Evolutionary conservation across 2,797 vertebrate genomes (phyloP).

Genomic region (Sebastes iracundus): DNA sequence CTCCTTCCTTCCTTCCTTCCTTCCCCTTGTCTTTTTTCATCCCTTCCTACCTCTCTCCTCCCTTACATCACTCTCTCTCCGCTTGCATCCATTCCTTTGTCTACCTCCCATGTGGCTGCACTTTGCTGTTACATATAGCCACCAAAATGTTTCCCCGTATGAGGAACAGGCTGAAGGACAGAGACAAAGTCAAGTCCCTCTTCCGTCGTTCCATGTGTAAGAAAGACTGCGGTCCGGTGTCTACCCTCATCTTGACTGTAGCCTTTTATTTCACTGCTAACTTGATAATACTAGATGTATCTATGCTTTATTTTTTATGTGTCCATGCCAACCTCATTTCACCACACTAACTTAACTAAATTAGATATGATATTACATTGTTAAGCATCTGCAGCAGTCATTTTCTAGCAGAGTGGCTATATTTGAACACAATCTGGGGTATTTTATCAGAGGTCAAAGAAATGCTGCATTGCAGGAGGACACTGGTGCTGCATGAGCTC

Average conservation of each 20-base stretch:
- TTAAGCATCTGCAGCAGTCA: background rate
- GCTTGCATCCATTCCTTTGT: conserved; percentile 63
- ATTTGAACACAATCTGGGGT: conserved; percentile 14
- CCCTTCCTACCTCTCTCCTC: conserved; percentile 34
- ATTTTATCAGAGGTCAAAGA: conserved; percentile 46
- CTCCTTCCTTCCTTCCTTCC: conserved; percentile 10
- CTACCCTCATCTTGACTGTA: conserved; percentile 17
- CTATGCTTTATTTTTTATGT: background rate
- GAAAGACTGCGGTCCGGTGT: conserved; percentile 41
- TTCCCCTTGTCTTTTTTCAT: conserved; percentile 18
- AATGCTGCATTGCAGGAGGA: conserved; percentile 63
- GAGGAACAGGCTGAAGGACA: conserved; percentile 97
- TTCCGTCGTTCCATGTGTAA: conserved; percentile 81
- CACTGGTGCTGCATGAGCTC: conserved; percentile 23
- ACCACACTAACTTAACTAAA: conserved; percentile 1
- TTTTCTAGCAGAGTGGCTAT: background rate
- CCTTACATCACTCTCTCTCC: background rate
- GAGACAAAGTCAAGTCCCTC: conserved; percentile 92
- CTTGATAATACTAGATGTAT: background rate
- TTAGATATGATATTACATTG: background rate
- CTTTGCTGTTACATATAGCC: conserved; percentile 78
- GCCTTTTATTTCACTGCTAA: conserved; percentile 33
- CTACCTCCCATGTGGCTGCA: conserved; percentile 73
- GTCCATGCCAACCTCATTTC: conserved; percentile 23
- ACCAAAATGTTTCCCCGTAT: conserved; percentile 95